These are phyloP conservation scores for Rhipidura dahli DNA, from an alignment of 2,113 vertebrate species.

Conservation along the genomic window DNA sequence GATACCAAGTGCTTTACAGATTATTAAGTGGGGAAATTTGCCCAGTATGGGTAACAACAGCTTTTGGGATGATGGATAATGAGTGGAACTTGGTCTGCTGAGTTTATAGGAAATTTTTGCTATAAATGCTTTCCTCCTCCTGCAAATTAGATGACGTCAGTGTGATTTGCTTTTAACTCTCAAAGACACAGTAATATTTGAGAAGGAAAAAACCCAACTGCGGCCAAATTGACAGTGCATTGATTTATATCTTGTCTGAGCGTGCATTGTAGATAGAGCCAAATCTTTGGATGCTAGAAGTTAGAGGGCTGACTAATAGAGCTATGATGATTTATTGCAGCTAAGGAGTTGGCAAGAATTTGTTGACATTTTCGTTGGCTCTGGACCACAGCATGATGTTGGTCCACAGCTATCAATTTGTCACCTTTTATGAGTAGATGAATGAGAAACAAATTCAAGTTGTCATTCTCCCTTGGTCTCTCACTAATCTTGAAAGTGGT, in stretches of 20 bases:
- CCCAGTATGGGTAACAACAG: neutral
- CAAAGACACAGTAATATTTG: neutral
- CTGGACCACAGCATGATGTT: neutral
- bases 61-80: neutral
- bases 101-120: neutral
- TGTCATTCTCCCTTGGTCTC: neutral
- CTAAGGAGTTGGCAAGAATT: neutral
- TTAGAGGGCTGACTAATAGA: neutral
- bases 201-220: neutral
- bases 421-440: neutral
- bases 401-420: slow-evolving; percentile 9
- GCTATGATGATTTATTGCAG: slow-evolving; percentile 24
- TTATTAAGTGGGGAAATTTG: neutral
- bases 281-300: neutral
- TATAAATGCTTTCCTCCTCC: neutral
- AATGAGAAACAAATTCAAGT: slow-evolving; percentile 3
- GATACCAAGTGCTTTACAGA: neutral
- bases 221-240: neutral
- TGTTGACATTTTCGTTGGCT: slow-evolving; percentile 16
- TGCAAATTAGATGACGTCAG: neutral
- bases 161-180: neutral
- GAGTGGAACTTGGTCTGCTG: neutral
- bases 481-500: neutral
- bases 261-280: neutral
- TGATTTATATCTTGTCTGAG: slow-evolving; percentile 33